A percentile compares a stretch with the other conserved stretches of the same genome.
Conservation (phyloP, 2,113 vertebrate species). For the Glareola pratincola region DNA sequence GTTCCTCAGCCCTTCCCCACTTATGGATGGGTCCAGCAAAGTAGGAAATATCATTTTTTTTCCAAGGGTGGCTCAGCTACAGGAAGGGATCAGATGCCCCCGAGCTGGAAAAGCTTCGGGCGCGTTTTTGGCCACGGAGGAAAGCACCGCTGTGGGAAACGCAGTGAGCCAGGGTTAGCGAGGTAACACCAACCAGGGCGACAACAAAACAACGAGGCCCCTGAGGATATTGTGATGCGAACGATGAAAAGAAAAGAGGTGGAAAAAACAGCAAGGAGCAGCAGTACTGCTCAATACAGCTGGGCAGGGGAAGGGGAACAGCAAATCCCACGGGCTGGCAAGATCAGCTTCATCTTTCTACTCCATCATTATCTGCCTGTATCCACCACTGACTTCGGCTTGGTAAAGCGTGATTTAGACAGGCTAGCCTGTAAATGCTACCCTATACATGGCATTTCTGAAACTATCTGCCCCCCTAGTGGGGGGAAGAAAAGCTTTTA, state of each 20-base stretch:
- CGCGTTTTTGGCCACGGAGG: neutral
- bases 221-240: neutral
- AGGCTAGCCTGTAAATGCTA: neutral
- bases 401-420: neutral
- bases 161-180: fast-evolving
- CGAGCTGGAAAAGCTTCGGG: neutral
- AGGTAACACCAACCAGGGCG: neutral
- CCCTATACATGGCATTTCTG: neutral
- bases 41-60: neutral
- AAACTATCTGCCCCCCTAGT: fast-evolving
- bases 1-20: neutral
- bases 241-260: neutral
- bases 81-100: neutral
- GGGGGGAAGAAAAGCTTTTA: fast-evolving
- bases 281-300: fast-evolving
- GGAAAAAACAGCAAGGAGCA: neutral
- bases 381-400: neutral
- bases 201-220: neutral
- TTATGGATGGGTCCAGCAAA: neutral
- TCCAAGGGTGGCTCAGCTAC: neutral
- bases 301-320: neutral
- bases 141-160: neutral
- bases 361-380: fast-evolving
- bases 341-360: neutral
- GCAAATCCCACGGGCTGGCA: neutral